These are phyloP conservation scores for Gouania willdenowi DNA, from an alignment of 2,797 vertebrate genomes.

Conservation along the genomic window DNA sequence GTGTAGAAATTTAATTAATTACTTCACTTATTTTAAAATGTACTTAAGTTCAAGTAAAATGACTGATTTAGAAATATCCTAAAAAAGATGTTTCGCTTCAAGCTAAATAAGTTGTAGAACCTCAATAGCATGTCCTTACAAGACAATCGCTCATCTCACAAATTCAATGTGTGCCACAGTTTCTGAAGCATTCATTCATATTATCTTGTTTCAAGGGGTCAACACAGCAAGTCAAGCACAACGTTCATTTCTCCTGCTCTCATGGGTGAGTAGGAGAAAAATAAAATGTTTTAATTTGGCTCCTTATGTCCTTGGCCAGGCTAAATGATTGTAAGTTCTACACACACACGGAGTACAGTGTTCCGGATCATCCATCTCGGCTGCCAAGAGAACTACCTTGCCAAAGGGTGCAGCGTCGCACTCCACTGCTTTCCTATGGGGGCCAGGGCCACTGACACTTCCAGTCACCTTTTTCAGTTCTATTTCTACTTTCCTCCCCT, in stretches of 20 bases:
- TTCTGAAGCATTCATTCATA: no score
- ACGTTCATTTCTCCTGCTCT: constrained; percentile 44
- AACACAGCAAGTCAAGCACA: no score
- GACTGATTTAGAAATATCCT: no score
- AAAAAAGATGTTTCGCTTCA: no score
- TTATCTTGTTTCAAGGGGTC: no score
- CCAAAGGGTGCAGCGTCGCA: constrained; percentile 56
- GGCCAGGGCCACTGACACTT: constrained; percentile 55
- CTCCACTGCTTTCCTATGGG: constrained; percentile 57
- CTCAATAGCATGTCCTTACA: no score
- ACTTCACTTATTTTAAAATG: no score
- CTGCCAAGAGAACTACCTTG: constrained; percentile 71
- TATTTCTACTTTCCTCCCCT: constrained; percentile 42
- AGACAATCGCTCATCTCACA: no score
- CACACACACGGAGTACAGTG: constrained; percentile 50
- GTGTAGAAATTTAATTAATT: no score
- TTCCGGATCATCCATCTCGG: constrained; percentile 70
- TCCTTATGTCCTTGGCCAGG: constrained; percentile 58
- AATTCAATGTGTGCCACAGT: no score
- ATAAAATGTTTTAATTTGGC: constrained; percentile 68
- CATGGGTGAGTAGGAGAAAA: constrained; percentile 51
- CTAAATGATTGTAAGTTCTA: constrained; percentile 50
- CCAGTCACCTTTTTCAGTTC: constrained; percentile 58
- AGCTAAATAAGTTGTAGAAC: no score
- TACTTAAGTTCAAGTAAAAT: no score